These are phyloP conservation scores for Bothrops jararaca DNA, from an alignment of 2,113 vertebrate species.

Conservation along the genomic window DNA sequence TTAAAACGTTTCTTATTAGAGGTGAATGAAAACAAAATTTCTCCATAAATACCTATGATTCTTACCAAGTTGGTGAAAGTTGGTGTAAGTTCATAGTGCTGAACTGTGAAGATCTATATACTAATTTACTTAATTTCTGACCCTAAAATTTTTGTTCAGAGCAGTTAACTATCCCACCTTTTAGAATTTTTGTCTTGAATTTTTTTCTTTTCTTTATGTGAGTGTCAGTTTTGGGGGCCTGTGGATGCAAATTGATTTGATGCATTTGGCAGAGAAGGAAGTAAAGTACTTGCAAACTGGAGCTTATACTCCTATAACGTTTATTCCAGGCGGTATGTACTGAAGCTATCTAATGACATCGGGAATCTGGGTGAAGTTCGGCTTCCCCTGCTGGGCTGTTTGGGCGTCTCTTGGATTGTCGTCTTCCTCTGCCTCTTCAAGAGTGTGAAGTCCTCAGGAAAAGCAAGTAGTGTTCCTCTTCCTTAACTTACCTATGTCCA, in stretches of 20 bases:
- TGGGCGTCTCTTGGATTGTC: slow-evolving; percentile 90
- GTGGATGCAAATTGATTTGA: neutral
- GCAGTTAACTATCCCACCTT: neutral
- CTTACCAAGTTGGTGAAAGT: neutral
- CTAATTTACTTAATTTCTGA: neutral
- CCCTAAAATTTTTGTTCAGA: neutral
- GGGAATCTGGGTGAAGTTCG: slow-evolving; percentile 92
- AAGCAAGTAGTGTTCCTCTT: slow-evolving; percentile 71
- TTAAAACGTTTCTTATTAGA: neutral
- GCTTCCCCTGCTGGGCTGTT: slow-evolving; percentile 90
- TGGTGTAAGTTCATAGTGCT: neutral
- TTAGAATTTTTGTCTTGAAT: neutral
- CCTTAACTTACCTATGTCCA: neutral
- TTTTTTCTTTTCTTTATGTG: neutral
- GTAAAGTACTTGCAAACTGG: neutral
- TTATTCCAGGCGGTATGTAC: slow-evolving; percentile 82
- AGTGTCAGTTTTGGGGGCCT: neutral
- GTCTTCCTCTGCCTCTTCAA: slow-evolving; percentile 98
- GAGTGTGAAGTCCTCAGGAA: slow-evolving; percentile 96
- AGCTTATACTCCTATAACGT: neutral
- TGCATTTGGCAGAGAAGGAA: neutral
- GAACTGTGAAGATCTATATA: neutral
- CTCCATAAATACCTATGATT: neutral
- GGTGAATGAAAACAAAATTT: neutral
- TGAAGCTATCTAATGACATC: slow-evolving; percentile 90